Evolutionary conservation across 2,888 invertebrate genomes (phyloP), one percentile per base, ranked within the genome.

Genomic region (Drosophila mercatorum): DNA sequence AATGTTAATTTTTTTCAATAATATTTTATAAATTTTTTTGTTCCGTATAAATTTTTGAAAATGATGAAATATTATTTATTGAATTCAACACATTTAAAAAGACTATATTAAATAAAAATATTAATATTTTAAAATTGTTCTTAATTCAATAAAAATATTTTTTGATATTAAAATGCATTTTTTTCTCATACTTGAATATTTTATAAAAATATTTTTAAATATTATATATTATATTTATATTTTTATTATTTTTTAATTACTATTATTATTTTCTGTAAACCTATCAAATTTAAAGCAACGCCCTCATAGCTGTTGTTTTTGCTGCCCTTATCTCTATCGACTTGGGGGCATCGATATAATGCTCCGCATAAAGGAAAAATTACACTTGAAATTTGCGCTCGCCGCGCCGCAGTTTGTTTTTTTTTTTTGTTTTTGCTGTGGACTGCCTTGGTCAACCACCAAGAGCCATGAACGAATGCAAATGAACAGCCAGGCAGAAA

Each of bases 351-450:
- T 78, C 84, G 78, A 81, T 84, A 64, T 70, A 49, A 58, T 47
- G 47, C 53, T 26, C 31, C 41, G 34, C 26, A 74, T 57, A 63
- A 68, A 78, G 56, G 62, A 64, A 65, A 72, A 71, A 83, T 72
- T 83, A 63, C 84, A 78, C 83, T 88, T 86, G 67, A 86, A 88
- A 83, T 72, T 66, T 62, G 66, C 71, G 64, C 69, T 40, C 14
- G 52, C 52, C 26, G 14, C 43, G 31, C 53, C 61, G 49, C 43
- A 51, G 14, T 70, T 70, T 59, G 52, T 56, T n/a, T 12, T 31
- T 12, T 1, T 17, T 22, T 11, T 22, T 22, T 44, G 10, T 5
- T 5, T 17, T 17, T 10, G 10, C 22, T 5, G 52, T 56, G 44
- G 28, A 28, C 28, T 63, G 80, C 62, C 44, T 55, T 80, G 77